Evolutionary conservation across 1,140 invertebrate species (phyloP).

Genomic region (Aethina tumida): DNA sequence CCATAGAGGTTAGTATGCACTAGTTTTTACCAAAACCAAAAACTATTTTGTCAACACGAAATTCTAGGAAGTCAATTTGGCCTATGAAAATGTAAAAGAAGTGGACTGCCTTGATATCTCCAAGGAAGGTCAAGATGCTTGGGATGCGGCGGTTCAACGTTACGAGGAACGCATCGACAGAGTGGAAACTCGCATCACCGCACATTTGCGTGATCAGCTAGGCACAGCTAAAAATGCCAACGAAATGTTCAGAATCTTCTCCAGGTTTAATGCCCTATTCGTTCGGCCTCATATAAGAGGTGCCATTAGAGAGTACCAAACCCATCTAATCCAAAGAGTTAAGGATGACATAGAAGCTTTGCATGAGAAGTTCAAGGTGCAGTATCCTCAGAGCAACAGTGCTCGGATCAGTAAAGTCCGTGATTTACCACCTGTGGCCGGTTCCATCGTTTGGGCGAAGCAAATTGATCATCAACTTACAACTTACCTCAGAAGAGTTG

Average conservation of each 20-base stretch:
- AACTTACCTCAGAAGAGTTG: slow-evolving; percentile 90
- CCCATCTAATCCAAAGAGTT: slow-evolving; percentile 95
- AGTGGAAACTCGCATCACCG: slow-evolving; percentile 95
- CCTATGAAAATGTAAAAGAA: slow-evolving; percentile 98
- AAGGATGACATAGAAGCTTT: slow-evolving; percentile 98
- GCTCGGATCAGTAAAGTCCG: slow-evolving; percentile 81
- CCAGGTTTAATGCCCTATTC: slow-evolving; percentile 96
- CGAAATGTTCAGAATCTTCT: slow-evolving; percentile 99
- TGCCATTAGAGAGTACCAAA: slow-evolving; percentile 98
- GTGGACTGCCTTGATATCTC: slow-evolving; percentile 96
- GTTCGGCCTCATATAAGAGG: slow-evolving; percentile 97
- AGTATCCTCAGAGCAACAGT: slow-evolving; percentile 88
- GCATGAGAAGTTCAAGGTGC: slow-evolving; percentile 97
- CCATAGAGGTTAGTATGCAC: slow-evolving; percentile 53
- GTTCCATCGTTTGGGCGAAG: slow-evolving; percentile 97
- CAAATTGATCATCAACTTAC: slow-evolving; percentile 98
- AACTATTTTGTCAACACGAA: no score
- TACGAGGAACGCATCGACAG: slow-evolving; percentile 97
- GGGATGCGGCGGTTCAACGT: slow-evolving; percentile 90
- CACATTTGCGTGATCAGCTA: slow-evolving; percentile 90
- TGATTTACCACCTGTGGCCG: slow-evolving; percentile 92
- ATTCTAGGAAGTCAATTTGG: slow-evolving; percentile 76
- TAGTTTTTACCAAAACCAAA: no score
- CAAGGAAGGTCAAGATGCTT: slow-evolving; percentile 91
- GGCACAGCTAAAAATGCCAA: slow-evolving; percentile 98